These are phyloP conservation scores for Trachythela sp. DNA, from an alignment of 64 coral and sea anemone genomes.

Conservation along the genomic window DNA sequence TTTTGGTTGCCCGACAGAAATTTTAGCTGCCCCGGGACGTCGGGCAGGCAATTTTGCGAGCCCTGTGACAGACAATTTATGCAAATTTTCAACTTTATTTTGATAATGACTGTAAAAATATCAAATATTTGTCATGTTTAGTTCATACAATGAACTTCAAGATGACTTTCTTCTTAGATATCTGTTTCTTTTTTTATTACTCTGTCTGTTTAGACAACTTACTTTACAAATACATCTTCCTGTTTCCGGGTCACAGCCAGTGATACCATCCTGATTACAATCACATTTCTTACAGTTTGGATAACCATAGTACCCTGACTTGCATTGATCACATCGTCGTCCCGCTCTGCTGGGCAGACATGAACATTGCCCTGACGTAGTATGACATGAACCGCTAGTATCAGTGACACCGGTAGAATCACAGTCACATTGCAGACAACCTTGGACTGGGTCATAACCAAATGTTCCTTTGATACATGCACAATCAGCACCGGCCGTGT, in stretches of 20 bases:
- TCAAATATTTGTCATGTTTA: too few species aligned
- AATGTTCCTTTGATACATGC: constrained; percentile 69
- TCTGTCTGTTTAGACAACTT: background rate
- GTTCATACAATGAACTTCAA: background rate
- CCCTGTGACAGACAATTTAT: too few species aligned
- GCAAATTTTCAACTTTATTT: too few species aligned
- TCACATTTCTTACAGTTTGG: constrained; percentile 71
- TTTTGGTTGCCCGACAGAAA: too few species aligned
- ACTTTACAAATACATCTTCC: constrained; percentile 91
- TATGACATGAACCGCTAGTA: constrained; percentile 63
- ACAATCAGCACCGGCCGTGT: constrained; percentile 84
- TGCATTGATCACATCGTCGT: constrained; percentile 67
- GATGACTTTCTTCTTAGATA: too few species aligned
- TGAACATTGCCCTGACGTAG: constrained; percentile 64
- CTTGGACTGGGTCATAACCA: constrained; percentile 70
- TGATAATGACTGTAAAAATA: too few species aligned
- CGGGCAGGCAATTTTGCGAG: too few species aligned
- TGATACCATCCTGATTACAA: constrained; percentile 74
- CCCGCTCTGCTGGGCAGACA: constrained; percentile 71
- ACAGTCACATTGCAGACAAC: constrained; percentile 72
- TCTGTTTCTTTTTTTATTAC: too few species aligned
- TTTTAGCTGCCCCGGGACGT: too few species aligned
- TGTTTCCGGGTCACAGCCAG: constrained; percentile 55
- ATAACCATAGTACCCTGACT: constrained; percentile 65
- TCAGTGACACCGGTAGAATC: constrained; percentile 57